Conservation (phyloP, 1,140 invertebrate genomes). For the Cotesia typhae region DNA sequence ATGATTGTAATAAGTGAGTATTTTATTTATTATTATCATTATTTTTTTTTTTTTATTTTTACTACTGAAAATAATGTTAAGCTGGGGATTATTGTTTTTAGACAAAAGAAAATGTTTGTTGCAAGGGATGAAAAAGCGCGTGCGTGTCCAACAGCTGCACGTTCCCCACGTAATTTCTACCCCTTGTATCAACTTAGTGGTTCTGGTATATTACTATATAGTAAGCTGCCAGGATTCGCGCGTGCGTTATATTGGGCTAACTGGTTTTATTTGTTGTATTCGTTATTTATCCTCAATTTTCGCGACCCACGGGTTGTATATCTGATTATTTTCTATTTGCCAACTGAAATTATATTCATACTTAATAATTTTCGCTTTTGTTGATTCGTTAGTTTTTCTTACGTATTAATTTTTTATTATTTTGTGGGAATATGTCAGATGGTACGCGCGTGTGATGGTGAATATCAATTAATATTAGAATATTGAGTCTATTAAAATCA, state of each 20-base stretch:
- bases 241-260: background rate
- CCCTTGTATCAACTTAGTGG: background rate
- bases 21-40: conserved; percentile 2
- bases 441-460: too few species aligned
- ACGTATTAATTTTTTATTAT: too few species aligned
- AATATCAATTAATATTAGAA: background rate
- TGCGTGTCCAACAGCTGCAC: conserved; percentile 8
- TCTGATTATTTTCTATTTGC: too few species aligned
- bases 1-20: conserved; percentile 54
- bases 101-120: background rate
- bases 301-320: too few species aligned
- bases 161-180: background rate
- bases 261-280: conserved; percentile 14
- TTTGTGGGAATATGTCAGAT: too few species aligned
- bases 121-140: background rate
- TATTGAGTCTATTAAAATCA: conserved; percentile 30
- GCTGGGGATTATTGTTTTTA: background rate
- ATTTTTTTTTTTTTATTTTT: background rate
- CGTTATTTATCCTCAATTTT: background rate
- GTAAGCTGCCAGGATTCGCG: conserved; percentile 1
- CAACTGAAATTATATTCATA: too few species aligned
- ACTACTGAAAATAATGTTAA: background rate
- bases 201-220: background rate
- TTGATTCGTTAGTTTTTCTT: too few species aligned
- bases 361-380: too few species aligned